These are phyloP conservation scores for Tetranychus piercei DNA, from an alignment of 2,888 invertebrate genomes.

Conservation along the genomic window DNA sequence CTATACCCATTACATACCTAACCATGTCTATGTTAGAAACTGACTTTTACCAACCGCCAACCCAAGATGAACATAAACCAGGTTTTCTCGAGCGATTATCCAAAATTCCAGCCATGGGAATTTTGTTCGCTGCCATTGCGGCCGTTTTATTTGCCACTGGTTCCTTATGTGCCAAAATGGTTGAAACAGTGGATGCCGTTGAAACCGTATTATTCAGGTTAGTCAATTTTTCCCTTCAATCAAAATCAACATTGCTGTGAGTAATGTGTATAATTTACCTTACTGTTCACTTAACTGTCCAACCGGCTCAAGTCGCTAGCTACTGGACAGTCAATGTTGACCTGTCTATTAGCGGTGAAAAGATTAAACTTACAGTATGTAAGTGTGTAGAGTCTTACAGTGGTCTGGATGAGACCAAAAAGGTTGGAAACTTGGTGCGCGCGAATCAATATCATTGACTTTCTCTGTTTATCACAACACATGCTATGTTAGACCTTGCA, in stretches of 20 bases:
- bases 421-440: too few species aligned
- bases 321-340: too few species aligned
- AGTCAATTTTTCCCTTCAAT: background rate
- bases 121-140: background rate
- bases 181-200: background rate
- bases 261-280: too few species aligned
- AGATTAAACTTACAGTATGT: too few species aligned
- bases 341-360: too few species aligned
- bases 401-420: too few species aligned
- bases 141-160: slow-evolving; percentile 5
- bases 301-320: too few species aligned
- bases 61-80: background rate
- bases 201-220: slow-evolving; percentile 6
- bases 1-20: background rate
- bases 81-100: background rate
- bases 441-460: too few species aligned
- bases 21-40: slow-evolving; percentile 7
- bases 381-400: too few species aligned
- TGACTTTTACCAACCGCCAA: background rate
- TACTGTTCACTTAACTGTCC: too few species aligned
- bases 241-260: background rate
- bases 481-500: too few species aligned
- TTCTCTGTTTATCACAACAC: too few species aligned
- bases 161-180: background rate
- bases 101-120: slow-evolving; percentile 8